A percentile compares a stretch with the other conserved stretches of the same genome.
Conservation (phyloP, 2,113 vertebrate genomes). For the Myocastor coypus region DNA sequence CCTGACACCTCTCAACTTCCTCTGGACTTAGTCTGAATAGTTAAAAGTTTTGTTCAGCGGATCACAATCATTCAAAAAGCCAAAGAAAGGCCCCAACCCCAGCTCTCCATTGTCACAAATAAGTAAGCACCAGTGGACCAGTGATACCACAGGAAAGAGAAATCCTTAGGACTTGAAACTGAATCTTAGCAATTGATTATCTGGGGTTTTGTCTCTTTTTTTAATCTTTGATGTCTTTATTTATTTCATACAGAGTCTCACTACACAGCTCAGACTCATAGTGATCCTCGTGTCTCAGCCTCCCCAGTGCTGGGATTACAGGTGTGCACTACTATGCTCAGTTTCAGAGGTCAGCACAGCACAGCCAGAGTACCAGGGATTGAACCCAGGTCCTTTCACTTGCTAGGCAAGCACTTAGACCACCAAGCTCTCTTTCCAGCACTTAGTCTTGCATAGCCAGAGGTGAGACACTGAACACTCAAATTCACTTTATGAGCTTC, state of each 20-base stretch:
- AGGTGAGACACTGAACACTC: background rate
- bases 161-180: background rate
- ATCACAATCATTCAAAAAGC: constrained; percentile 1
- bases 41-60: background rate
- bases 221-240: too few relatives aligned
- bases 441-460: background rate
- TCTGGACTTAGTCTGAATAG: background rate
- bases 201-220: background rate
- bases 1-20: background rate
- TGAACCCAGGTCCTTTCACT: too few relatives aligned
- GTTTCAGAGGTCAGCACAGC: too few relatives aligned
- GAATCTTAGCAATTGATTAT: background rate
- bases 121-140: background rate
- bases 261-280: too few relatives aligned
- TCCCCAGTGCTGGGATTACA: too few relatives aligned
- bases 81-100: background rate
- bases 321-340: too few relatives aligned
- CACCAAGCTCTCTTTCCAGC: too few relatives aligned
- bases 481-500: background rate
- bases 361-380: too few relatives aligned
- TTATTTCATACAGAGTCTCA: too few relatives aligned
- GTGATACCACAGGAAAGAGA: background rate
- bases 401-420: too few relatives aligned
- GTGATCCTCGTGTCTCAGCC: too few relatives aligned
- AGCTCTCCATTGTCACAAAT: background rate